Base-by-base conservation (phyloP, 2,113 vertebrate species). In the Daubentonia madagascariensis region DNA sequence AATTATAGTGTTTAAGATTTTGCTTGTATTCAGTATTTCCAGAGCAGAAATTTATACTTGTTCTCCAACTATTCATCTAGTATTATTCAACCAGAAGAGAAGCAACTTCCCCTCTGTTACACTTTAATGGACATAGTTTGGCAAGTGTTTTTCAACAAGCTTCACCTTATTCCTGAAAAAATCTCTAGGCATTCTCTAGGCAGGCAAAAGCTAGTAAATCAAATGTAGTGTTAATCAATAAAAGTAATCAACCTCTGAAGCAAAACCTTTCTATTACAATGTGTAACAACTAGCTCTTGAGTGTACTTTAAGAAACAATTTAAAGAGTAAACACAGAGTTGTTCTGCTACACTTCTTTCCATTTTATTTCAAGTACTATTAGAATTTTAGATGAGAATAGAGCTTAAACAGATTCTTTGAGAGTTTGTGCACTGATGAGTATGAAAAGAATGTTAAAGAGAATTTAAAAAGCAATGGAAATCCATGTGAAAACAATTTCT, bases 151-250 rank as follows among this genome's bases (percentile, higher is more conserved):
- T 98, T 86, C 54, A 95, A 91, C 78, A 95, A 95, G 30, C 22
- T 92, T 97, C 40, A 89, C 52, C 79, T 96, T 94, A 94, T 76
- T 96, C 75, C 32, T 91, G 50, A 95, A 92, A 81, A 76, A 93
- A 93, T 96, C 32, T 63, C 61, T 63, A 89, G 43, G 35, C 54
- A 48, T 96, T 97, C 25, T 80, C 57, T 5, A 54, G 65, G 85
- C 13, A 98, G 57, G 32, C 6, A 91, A 67, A 95, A 76, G 59
- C 67, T 65, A 96, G 52, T 85, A 96, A 98, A 97, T 96, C 95
- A 97, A 81, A 91, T 96, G 54, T 84, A 98, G 67, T 95, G 68
- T 95, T 98, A 98, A 98, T 98, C 97, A 97, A 94, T 98, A 98
- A 95, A 98, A 97, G 86, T 91, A 98, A 98, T 98, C 94, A 97